These are phyloP conservation scores for Porites australiensis DNA, from an alignment of 64 coral and sea anemone genomes.

Conservation along the genomic window DNA sequence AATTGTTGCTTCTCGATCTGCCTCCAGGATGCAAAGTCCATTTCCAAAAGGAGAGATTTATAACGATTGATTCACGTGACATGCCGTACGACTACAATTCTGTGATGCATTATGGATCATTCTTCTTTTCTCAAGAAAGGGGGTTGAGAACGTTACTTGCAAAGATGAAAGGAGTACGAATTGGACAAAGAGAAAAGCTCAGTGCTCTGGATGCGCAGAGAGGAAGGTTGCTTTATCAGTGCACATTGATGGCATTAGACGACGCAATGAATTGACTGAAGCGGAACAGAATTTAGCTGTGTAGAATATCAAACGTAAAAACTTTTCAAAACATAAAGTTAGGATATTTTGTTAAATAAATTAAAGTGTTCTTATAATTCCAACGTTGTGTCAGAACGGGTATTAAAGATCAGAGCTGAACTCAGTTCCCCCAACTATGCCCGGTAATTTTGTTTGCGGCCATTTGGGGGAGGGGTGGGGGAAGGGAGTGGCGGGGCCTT, in stretches of 20 bases:
- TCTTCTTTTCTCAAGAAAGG: constrained; percentile 44
- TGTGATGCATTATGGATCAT: constrained; percentile 89
- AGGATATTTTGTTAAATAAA: no score
- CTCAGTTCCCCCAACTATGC: no score
- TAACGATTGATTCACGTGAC: constrained; percentile 46
- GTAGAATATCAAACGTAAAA: no score
- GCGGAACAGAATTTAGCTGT: no score
- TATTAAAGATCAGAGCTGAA: no score
- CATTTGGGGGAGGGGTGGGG: no score
- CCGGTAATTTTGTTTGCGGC: no score
- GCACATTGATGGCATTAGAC: neutral
- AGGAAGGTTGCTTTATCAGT: neutral
- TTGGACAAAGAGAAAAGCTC: constrained; percentile 21
- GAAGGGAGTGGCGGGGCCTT: no score
- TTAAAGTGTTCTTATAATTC: no score
- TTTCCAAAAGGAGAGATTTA: constrained; percentile 63
- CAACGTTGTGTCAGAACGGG: no score
- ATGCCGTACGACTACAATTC: constrained; percentile 79
- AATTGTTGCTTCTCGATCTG: neutral
- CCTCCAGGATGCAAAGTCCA: constrained; percentile 12
- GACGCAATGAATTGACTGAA: no score
- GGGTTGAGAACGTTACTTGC: constrained; percentile 61
- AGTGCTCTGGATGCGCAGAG: neutral
- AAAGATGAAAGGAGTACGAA: neutral
- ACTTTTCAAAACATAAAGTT: no score